Conservation (phyloP, 2,797 vertebrate species). For the Clamator glandarius region DNA sequence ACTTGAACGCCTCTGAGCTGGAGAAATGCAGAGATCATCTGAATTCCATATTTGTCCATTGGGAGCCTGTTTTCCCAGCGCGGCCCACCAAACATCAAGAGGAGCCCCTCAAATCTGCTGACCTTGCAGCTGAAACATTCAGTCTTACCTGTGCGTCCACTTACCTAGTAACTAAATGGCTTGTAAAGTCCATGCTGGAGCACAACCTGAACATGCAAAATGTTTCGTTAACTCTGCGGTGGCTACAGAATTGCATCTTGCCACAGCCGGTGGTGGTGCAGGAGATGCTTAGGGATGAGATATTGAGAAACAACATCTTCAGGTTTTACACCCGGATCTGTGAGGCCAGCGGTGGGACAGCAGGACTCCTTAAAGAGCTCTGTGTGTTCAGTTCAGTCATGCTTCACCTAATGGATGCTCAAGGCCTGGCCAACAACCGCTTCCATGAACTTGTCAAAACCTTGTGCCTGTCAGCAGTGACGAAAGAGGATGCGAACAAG, state of each 20-base stretch:
- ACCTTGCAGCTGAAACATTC: background rate
- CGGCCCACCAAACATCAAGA: background rate
- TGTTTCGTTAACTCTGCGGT: slow-evolving; percentile 73
- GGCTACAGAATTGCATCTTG: slow-evolving; percentile 78
- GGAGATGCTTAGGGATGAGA: slow-evolving; percentile 74
- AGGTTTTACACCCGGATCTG: slow-evolving; percentile 81
- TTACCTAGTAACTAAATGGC: slow-evolving; percentile 80
- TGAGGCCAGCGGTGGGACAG: background rate
- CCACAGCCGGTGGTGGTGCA: slow-evolving; percentile 19
- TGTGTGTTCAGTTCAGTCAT: slow-evolving; percentile 81
- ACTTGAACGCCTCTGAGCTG: slow-evolving; percentile 58
- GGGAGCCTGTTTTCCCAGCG: slow-evolving; percentile 74
- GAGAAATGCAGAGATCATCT: slow-evolving; percentile 79
- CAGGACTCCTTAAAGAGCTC: slow-evolving; percentile 40
- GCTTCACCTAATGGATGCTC: slow-evolving; percentile 80
- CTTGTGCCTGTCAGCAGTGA: slow-evolving; percentile 47
- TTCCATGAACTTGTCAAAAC: slow-evolving; percentile 65
- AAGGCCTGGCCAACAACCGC: slow-evolving; percentile 13
- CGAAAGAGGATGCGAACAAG: slow-evolving; percentile 44
- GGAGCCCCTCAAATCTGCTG: background rate
- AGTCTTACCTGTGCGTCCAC: slow-evolving; percentile 38
- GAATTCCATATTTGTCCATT: slow-evolving; percentile 81
- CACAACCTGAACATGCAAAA: slow-evolving; percentile 51
- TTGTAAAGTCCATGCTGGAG: slow-evolving; percentile 77
- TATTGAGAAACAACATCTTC: slow-evolving; percentile 77